A percentile compares a stretch with the other conserved stretches of the same genome.
Evolutionary conservation across 2,797 vertebrate species (phyloP).

Genomic region (Telmatherina bonti): DNA sequence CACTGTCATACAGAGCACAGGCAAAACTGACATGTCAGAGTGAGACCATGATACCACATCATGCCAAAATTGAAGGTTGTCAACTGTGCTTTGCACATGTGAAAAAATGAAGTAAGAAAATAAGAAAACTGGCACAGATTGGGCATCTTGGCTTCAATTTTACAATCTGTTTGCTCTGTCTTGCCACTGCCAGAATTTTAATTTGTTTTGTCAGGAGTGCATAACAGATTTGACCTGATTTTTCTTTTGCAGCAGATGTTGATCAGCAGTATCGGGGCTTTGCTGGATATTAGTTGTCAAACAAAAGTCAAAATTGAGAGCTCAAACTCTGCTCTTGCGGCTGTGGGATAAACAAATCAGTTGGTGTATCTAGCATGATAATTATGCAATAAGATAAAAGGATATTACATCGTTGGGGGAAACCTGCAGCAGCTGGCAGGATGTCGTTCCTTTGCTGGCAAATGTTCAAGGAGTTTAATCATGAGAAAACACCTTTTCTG

Average conservation of each 20-base stretch:
- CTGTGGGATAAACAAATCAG: constrained; percentile 5
- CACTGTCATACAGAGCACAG: constrained; percentile 10
- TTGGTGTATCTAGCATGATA: constrained; percentile 3
- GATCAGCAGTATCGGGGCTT: constrained; percentile 26
- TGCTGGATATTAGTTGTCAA: constrained; percentile 19
- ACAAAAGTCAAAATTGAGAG: background rate
- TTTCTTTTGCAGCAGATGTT: constrained; percentile 59
- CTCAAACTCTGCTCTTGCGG: constrained; percentile 17
- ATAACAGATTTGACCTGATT: constrained; percentile 55
- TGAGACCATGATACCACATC: constrained; percentile 28
- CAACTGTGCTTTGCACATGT: constrained; percentile 23
- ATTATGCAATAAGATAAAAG: background rate
- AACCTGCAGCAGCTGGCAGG: background rate
- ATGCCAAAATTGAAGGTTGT: constrained; percentile 36
- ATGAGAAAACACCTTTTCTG: too few relatives aligned
- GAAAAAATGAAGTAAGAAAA: background rate
- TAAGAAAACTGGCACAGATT: constrained; percentile 38
- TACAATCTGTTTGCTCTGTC: constrained; percentile 35
- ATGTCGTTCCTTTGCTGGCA: background rate
- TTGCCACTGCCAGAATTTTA: constrained; percentile 36
- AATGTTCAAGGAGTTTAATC: background rate
- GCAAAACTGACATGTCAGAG: constrained; percentile 16
- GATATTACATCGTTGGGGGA: background rate
- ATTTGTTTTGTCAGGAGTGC: constrained; percentile 48
- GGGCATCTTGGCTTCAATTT: constrained; percentile 40